Evolutionary conservation across 64 coral and sea anemone genomes (phyloP).

Genomic region (Cladopsammia gracilis): DNA sequence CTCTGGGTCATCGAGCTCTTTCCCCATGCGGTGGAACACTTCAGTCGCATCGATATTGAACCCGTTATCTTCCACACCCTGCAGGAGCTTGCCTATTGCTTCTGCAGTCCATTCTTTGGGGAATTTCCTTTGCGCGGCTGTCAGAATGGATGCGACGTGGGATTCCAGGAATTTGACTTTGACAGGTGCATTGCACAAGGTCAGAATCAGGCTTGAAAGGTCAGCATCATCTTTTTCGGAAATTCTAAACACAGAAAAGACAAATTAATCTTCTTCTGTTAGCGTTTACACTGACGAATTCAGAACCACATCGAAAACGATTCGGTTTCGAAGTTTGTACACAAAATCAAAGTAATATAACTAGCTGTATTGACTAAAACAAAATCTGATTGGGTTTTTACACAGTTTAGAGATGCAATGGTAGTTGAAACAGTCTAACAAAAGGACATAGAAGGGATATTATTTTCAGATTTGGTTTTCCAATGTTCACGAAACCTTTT

Average conservation of each 20-base stretch:
- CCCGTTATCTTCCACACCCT: conserved; percentile 83
- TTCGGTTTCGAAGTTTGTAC: no score
- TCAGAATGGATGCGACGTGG: conserved; percentile 72
- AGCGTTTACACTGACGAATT: no score
- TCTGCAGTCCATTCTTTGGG: conserved; percentile 63
- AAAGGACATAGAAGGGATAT: no score
- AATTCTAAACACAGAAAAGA: conserved; percentile 10
- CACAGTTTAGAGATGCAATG: no score
- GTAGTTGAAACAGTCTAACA: no score
- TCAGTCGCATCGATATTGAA: conserved; percentile 90
- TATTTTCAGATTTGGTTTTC: no score
- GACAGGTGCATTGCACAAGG: conserved; percentile 78
- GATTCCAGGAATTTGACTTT: conserved; percentile 75
- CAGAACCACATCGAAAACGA: no score
- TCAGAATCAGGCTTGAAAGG: conserved; percentile 78
- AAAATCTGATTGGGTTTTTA: no score
- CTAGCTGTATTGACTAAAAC: no score
- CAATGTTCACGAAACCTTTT: no score
- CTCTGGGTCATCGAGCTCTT: conserved; percentile 69
- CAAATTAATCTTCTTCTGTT: neutral
- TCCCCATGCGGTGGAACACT: conserved; percentile 86
- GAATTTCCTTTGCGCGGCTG: conserved; percentile 57
- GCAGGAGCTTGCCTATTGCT: conserved; percentile 73
- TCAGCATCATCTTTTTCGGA: conserved; percentile 74
- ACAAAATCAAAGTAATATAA: no score